Conservation (phyloP, 2,888 invertebrate species). For the Taphrorychus bicolor region DNA sequence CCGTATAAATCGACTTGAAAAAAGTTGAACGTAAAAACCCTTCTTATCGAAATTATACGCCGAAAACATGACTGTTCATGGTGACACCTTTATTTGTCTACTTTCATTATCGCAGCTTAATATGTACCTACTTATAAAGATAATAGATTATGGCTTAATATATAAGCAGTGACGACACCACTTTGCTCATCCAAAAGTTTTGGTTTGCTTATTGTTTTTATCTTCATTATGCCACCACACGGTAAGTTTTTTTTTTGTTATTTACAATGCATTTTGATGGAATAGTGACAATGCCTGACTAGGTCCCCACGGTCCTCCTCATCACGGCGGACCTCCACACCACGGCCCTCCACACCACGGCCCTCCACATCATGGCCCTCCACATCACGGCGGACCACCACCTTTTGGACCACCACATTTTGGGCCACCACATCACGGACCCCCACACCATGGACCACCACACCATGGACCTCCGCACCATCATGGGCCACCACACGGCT, state of each 20-base stretch:
- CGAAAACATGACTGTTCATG: too few species aligned
- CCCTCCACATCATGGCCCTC: constrained; percentile 12
- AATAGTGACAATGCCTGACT: neutral
- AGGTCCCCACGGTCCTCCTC: neutral
- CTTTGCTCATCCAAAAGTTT: neutral
- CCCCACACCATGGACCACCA: constrained; percentile 12
- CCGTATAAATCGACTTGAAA: neutral
- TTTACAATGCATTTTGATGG: neutral
- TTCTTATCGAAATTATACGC: too few species aligned
- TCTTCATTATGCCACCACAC: neutral
- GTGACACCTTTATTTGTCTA: too few species aligned
- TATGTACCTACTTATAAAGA: neutral
- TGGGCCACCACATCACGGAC: neutral
- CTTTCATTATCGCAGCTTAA: too few species aligned
- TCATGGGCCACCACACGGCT: constrained; percentile 11
- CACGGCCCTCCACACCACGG: constrained; percentile 8
- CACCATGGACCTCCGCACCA: constrained; percentile 18
- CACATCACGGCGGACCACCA: constrained; percentile 24
- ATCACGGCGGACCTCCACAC: constrained; percentile 7
- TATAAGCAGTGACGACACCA: neutral
- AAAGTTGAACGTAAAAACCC: neutral
- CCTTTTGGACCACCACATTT: constrained; percentile 9
- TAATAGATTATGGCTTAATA: neutral
- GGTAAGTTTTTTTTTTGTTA: neutral
- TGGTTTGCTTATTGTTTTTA: neutral